Evolutionary conservation across 2,888 invertebrate species (phyloP), one percentile per base, ranked within the genome.

Genomic region (Nomada fabriciana): DNA sequence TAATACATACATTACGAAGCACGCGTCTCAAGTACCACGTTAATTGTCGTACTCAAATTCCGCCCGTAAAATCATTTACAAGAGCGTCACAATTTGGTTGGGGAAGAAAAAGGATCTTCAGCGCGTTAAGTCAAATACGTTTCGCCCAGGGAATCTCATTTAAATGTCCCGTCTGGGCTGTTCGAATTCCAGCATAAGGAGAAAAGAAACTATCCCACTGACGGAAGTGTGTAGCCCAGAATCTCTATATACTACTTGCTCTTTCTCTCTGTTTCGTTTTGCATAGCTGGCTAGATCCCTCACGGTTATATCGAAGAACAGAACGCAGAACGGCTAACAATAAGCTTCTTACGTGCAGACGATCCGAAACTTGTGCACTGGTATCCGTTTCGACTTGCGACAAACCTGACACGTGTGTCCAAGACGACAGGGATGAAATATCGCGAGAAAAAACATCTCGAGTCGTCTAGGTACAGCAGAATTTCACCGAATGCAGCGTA

Each of bases 71-170:
- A 47, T 53, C 73, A 70, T 77, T 76, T 74, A 55, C 70, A 11
- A 61, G 23, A 47, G 47, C 73, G 70, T 74, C 47, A 65, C 73
- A 73, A 42, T 23, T 36, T 42, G 18, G 23, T 11, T 15, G 47
- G n/a, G 29, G 43, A 23, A 75, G 65, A 52, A 63, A 67, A 73
- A 70, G 57, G 42, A 67, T 65, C 73, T 55, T 29, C 23, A 3
- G 76, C 29, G 74, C 65, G 61, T 77, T 72, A 76, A 77, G 77
- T 81, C 81, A 71, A 83, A 83, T 71, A 76, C 74, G 53, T 70
- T 76, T 77, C 74, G 70, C 43, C 65, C 63, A 57, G 52, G 52
- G 81, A 76, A 81, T 83, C 81, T 81, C 83, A 77, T 83, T 83
- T 83, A 72, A 81, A 81, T 83, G 76, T 64, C 61, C 57, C 61